These are phyloP conservation scores for Morone chrysops DNA, from an alignment of 2,113 vertebrate genomes.

Conservation along the genomic window DNA sequence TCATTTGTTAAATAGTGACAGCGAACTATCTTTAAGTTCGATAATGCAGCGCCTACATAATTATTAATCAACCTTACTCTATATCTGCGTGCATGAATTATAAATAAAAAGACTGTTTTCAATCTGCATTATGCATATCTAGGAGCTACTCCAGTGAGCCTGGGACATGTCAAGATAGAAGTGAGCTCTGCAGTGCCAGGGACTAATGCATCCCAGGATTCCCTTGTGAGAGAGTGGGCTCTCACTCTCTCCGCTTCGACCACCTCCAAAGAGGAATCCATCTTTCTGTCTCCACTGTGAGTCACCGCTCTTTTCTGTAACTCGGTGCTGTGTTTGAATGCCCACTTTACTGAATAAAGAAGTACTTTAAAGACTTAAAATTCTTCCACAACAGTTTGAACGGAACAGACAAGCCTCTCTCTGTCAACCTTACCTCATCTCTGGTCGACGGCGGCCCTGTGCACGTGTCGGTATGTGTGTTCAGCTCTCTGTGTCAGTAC, in stretches of 20 bases:
- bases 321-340: not conserved
- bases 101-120: slow-evolving; percentile 40
- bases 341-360: not conserved
- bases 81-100: slow-evolving; percentile 28
- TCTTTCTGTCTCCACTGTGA: slow-evolving; percentile 85
- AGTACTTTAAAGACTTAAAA: not conserved
- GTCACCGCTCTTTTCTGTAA: slow-evolving; percentile 35
- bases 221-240: slow-evolving; percentile 60
- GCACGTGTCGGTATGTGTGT: slow-evolving; percentile 73
- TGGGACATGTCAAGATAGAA: slow-evolving; percentile 70
- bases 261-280: slow-evolving; percentile 69
- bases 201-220: slow-evolving; percentile 59
- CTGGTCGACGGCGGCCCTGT: slow-evolving; percentile 46
- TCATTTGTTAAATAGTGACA: not conserved
- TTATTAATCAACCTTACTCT: slow-evolving; percentile 26
- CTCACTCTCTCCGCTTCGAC: slow-evolving; percentile 55
- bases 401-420: slow-evolving; percentile 61
- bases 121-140: slow-evolving; percentile 28
- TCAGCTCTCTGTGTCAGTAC: slow-evolving; percentile 86
- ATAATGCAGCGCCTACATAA: not conserved
- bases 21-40: not conserved
- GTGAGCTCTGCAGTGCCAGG: slow-evolving; percentile 52
- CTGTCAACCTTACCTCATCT: slow-evolving; percentile 76
- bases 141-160: slow-evolving; percentile 61
- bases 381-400: slow-evolving; percentile 66